Percentiles rank a stretch among this genome's conserved stretches.
Evolutionary conservation across 2,888 invertebrate genomes (phyloP).

Genomic region (Linhomoeus sp.): DNA sequence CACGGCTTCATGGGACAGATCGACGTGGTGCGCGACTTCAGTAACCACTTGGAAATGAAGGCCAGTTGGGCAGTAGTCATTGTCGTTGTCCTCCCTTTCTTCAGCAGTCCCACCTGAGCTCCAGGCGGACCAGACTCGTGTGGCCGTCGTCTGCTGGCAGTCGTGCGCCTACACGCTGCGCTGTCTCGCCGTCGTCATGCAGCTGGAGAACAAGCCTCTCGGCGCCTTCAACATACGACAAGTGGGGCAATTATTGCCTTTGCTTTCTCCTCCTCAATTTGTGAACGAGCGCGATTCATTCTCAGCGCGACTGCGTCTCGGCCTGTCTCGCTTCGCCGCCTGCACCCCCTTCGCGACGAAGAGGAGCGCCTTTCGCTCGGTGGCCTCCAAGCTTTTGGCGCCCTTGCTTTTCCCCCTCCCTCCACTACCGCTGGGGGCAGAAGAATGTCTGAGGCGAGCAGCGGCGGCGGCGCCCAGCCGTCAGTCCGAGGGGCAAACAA

Average conservation of each 20-base stretch:
- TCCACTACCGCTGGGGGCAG: not conserved
- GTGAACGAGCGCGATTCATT: not conserved
- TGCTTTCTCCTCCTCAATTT: not conserved
- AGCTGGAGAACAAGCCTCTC: conserved; percentile 33
- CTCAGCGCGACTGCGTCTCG: not conserved
- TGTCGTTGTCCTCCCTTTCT: too few relatives aligned
- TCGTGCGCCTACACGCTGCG: conserved; percentile 36
- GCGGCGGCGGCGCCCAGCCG: too few relatives aligned
- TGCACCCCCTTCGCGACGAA: not conserved
- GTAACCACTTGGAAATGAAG: too few relatives aligned
- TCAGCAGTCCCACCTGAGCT: not conserved
- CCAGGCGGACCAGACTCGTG: conserved; percentile 6
- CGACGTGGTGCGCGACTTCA: too few relatives aligned
- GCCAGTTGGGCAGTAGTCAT: too few relatives aligned
- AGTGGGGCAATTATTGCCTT: not conserved
- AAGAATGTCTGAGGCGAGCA: too few relatives aligned
- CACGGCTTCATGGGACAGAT: too few relatives aligned
- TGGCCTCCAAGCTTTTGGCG: too few relatives aligned
- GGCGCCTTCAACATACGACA: conserved; percentile 36
- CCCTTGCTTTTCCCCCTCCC: too few relatives aligned
- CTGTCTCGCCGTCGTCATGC: conserved; percentile 29
- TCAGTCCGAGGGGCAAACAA: too few relatives aligned
- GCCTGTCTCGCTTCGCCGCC: not conserved
- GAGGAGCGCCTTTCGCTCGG: too few relatives aligned
- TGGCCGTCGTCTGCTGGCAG: conserved; percentile 8